Evolutionary conservation across 2,888 invertebrate species (phyloP), one percentile per base, ranked within the genome.

Genomic region (Diachrysia chrysitis): DNA sequence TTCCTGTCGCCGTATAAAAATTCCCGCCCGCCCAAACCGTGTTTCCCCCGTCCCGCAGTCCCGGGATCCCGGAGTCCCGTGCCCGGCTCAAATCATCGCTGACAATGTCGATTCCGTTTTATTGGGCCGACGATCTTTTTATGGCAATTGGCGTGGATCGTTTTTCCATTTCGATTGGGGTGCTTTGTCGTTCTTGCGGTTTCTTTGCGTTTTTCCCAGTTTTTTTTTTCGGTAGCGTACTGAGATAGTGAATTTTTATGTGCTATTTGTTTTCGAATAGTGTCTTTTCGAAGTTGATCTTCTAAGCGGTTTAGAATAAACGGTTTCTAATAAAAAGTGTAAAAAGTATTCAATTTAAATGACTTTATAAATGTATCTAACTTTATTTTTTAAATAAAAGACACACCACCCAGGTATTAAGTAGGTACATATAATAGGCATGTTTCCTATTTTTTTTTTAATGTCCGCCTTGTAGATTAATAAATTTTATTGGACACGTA

Each of bases 21-120:
- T 89, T 85, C 85, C 89, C 91, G 90, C 91, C 94, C 95, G 95
- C 95, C 95, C 94, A 92, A 93, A 94, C 93, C 94, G 84, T 95
- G 95, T 95, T 80, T 67, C 78, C 63, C 79, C 73, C 83, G 81
- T 54, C 79, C 62, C 72, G 77, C 63, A 71, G 16, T 79, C 60
- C 75, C 69, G 69, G 76, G 72, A 65, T 25, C 79, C 78, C 79
- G 79, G 72, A 79, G 71, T 51, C 63, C 71, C 72, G 73, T 75
- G 73, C 83, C 83, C 82, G 78, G 78, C 85, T 82, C 84, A 83
- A 90, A 88, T 92, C 91, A 93, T 93, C 90, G 92, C 91, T 93
- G 93, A 93, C 94, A 91, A 89, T 89, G 91, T 91, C 88, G 89
- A 90, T 89, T 90, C 87, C 83, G 88, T 91, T 94, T 93, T 94